Evolutionary conservation across 2,888 invertebrate genomes (phyloP).

Genomic region (Luperina testacea): DNA sequence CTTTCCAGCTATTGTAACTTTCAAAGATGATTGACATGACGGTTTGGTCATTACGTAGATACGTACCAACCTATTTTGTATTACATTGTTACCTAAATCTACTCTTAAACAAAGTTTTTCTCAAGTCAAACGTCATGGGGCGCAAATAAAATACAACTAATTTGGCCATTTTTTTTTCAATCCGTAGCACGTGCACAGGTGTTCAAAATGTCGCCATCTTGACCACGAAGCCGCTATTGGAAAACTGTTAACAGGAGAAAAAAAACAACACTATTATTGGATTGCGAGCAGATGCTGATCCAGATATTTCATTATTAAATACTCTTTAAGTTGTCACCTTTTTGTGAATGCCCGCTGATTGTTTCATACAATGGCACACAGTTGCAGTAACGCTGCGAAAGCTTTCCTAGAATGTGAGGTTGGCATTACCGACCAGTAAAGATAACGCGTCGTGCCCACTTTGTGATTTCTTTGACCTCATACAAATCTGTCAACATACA

Average conservation of each 20-base stretch:
- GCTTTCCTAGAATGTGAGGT: constrained; percentile 40
- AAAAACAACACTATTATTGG: constrained; percentile 48
- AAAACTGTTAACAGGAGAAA: constrained; percentile 41
- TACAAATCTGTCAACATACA: constrained; percentile 22
- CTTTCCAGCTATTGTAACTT: neutral
- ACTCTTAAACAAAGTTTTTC: neutral
- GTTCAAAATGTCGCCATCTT: constrained; percentile 47
- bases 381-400: constrained; percentile 38
- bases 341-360: constrained; percentile 62
- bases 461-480: constrained; percentile 27
- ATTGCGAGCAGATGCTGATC: constrained; percentile 59
- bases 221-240: constrained; percentile 54
- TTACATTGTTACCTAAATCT: neutral
- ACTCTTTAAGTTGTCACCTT: constrained; percentile 60
- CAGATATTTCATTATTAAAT: constrained; percentile 64
- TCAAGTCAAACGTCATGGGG: constrained; percentile 22
- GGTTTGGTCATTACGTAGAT: neutral
- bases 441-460: constrained; percentile 2
- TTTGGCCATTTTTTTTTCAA: constrained; percentile 32
- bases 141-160: constrained; percentile 8
- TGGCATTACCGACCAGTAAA: constrained; percentile 1
- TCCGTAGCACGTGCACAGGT: constrained; percentile 65
- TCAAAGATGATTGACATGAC: neutral
- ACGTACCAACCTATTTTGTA: neutral
- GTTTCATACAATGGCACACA: constrained; percentile 45